A percentile compares a stretch with the other conserved stretches of the same genome.
Evolutionary conservation across 2,113 vertebrate genomes (phyloP).

Genomic region (Acinonyx jubatus): DNA sequence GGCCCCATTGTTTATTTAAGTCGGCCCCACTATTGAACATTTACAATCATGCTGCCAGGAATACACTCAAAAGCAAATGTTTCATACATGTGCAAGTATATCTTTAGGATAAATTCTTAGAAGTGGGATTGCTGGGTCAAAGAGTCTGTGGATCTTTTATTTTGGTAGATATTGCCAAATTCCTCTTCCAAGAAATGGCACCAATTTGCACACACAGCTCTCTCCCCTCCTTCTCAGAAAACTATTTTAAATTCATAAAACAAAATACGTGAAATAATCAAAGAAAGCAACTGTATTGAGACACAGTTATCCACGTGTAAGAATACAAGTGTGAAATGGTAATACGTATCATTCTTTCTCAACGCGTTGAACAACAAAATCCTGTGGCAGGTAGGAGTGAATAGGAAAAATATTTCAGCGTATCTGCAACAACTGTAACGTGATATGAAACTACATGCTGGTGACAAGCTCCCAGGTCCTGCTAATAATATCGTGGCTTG

Average conservation of each 20-base stretch:
- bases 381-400: neutral
- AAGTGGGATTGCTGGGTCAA: neutral
- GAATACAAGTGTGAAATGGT: neutral
- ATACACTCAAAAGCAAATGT: neutral
- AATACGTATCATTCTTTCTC: neutral
- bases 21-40: neutral
- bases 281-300: neutral
- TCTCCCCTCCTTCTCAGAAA: neutral
- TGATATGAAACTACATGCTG: neutral
- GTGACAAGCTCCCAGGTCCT: neutral
- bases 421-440: neutral
- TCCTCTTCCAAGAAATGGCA: neutral
- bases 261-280: neutral
- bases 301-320: neutral
- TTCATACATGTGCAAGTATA: neutral
- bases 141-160: neutral
- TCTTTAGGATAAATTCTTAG: neutral
- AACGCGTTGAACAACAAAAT: neutral
- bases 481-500: neutral
- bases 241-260: constrained; percentile 47
- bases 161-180: constrained; percentile 24
- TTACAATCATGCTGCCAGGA: neutral
- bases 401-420: constrained; percentile 7
- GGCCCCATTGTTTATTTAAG: neutral
- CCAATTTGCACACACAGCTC: neutral